Conservation (phyloP, 2,888 invertebrate species). For the Ornithoptera priamus region DNA sequence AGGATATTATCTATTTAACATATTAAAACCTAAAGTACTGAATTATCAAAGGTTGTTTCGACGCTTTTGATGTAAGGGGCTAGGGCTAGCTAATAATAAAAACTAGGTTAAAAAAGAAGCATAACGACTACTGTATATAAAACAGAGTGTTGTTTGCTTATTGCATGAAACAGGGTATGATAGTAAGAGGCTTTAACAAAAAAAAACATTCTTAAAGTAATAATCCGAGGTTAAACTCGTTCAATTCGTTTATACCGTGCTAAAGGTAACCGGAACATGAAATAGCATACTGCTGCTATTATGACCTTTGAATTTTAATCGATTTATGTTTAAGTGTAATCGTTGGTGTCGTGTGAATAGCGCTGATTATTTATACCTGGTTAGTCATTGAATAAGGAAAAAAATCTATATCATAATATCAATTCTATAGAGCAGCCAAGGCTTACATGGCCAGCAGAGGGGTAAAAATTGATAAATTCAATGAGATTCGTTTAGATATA, state of each 20-base stretch:
- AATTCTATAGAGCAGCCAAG: too few relatives aligned
- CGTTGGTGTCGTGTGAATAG: neutral
- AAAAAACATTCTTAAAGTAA: too few relatives aligned
- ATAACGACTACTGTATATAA: neutral
- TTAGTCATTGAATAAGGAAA: neutral
- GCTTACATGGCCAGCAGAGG: too few relatives aligned
- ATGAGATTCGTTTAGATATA: too few relatives aligned
- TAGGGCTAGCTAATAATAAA: neutral
- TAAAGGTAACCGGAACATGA: slow-evolving; percentile 41
- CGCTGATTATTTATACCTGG: slow-evolving; percentile 13
- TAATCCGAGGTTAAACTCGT: slow-evolving; percentile 19
- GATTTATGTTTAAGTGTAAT: slow-evolving; percentile 28
- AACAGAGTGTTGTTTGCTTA: too few relatives aligned
- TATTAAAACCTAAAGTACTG: neutral
- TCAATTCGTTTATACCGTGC: slow-evolving; percentile 21
- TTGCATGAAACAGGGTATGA: too few relatives aligned
- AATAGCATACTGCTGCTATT: slow-evolving; percentile 42
- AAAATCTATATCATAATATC: too few relatives aligned
- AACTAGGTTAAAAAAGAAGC: neutral
- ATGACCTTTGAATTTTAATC: slow-evolving; percentile 64
- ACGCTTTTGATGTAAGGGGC: neutral
- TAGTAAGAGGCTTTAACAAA: too few relatives aligned
- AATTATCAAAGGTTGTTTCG: neutral
- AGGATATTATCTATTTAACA: neutral
- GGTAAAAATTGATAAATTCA: too few relatives aligned